Base-by-base conservation (phyloP, 2,113 vertebrate genomes). In the Forbesichthys agassizii region DNA sequence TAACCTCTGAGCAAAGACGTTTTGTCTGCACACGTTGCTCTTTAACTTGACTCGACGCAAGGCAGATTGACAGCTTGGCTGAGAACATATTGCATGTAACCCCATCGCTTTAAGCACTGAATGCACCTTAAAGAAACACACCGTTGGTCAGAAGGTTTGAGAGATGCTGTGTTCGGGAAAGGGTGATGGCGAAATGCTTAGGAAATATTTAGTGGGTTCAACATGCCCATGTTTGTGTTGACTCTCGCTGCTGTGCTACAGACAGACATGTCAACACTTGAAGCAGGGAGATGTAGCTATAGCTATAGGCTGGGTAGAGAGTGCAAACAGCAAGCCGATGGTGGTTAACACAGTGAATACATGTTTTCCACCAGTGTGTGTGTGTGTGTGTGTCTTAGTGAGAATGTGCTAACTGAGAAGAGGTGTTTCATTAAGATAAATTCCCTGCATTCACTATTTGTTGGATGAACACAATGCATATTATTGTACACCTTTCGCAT, bases 331-430 rank as follows among this genome's bases (percentile, higher is more conserved):
- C 5, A 42, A 42, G 5, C 36, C 36, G 36, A 42, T 42, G 36
- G 36, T 42, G 36, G 36, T 42, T 42, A 42, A 42, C 36, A 42
- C 36, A 42, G 7, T 42, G 5, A 42, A 42, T 42, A 8, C 7
- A 8, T 42, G 36, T 6, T 5, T 42, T 42, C 36, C 36, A 42
- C 36, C 7, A 42, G 36, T 20, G 36, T 60, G 66, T 60, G 20
- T 58, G 13, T 68, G 66, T 60, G 20, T 58, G 13, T 51, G 46
- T 59, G 11, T 47, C 64, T 33, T 36, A 47, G 66, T 69, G 60
- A n/a, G 4, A n/a, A 79, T 62, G 71, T 55, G 74, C 74, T 82
- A 66, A 77, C 76, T 80, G 82, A 84, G 79, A 6, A 42, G 3
- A 42, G 7, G 36, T 42, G 36, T 42, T 5, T 5, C 1, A 42